Evolutionary conservation across 2,888 invertebrate genomes (phyloP), one percentile per base, ranked within the genome.

Genomic region (Lymantria dispar): DNA sequence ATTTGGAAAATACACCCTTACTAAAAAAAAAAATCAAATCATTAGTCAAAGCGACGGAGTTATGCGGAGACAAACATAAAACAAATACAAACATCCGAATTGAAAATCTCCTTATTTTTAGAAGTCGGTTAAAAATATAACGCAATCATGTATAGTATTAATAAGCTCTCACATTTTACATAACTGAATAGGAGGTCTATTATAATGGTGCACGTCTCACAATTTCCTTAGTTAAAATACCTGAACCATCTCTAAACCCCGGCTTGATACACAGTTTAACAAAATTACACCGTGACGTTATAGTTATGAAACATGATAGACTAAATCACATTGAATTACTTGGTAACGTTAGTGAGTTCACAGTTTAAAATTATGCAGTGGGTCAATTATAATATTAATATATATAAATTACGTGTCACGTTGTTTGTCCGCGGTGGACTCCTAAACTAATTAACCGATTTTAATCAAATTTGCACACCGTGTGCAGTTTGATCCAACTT

Each of bases 321-420:
- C 49, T 57, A 59, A 60, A 61, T 60, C 41, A 56, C 43, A 65
- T 65, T 63, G 48, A 52, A 58, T 58, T 65, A 60, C 56, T 7
- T 45, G 44, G 49, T 55, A 52, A 58, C 54, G 54, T 47, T 56
- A 49, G 49, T 38, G 50, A 22, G 31, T 38, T n/a, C 52, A 54
- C 50, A 52, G 45, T 14, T 37, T 50, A 30, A 13, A 42, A 36
- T n/a, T 15, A 43, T 14, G 7, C 45, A 48, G 48, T 48, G 42
- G 44, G 0, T 7, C 14, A 45, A 46, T 11, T 22, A 22, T 22
- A 22, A 22, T 22, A 22, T 22, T 22, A 22, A 3, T 22, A 22
- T 3, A 3, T 22, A 3, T 5, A 22, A 22, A 2, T 22, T n/a
- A n/a, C n/a, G n/a, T n/a, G n/a, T n/a, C n/a, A n/a, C n/a, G n/a